Conservation (phyloP, 1,140 invertebrate species). For the Trigoniulus corallinus region DNA sequence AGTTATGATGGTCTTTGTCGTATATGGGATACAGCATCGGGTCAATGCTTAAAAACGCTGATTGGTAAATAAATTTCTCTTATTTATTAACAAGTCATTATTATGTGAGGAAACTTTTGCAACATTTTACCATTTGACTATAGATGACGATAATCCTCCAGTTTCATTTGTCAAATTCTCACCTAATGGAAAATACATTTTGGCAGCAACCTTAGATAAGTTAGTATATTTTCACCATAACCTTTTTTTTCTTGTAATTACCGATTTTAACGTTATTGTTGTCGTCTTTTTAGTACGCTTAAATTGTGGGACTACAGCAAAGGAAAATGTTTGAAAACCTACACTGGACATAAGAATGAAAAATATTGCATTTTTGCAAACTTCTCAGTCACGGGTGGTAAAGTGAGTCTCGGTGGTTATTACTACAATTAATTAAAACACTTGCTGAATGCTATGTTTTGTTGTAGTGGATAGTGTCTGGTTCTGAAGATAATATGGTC, state of each 20-base stretch:
- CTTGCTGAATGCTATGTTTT: conserved; percentile 14
- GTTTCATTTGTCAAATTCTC: conserved; percentile 99
- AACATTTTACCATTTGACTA: no score
- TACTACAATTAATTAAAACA: conserved; percentile 7
- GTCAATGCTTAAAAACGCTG: conserved; percentile 95
- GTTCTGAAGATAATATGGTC: conserved; percentile 98
- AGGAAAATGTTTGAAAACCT: conserved; percentile 91
- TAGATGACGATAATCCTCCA: conserved; percentile 89
- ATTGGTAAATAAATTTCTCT: conserved; percentile 37
- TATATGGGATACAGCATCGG: conserved; percentile 98
- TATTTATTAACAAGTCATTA: not conserved
- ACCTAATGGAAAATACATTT: conserved; percentile 98
- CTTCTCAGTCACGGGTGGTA: conserved; percentile 98
- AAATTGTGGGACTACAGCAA: conserved; percentile 99
- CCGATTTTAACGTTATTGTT: no score
- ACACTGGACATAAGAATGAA: conserved; percentile 95
- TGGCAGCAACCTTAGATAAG: conserved; percentile 95
- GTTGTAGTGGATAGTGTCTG: conserved; percentile 94
- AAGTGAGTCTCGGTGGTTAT: conserved; percentile 27
- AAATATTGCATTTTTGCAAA: conserved; percentile 99
- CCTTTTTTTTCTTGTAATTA: conserved; percentile 10
- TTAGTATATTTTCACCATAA: conserved; percentile 16
- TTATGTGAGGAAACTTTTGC: not conserved
- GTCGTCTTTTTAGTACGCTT: conserved; percentile 53
- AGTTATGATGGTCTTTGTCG: conserved; percentile 99